Evolutionary conservation across 2,888 invertebrate species (phyloP), one percentile per base, ranked within the genome.

Genomic region (Cheilosia grossa): DNA sequence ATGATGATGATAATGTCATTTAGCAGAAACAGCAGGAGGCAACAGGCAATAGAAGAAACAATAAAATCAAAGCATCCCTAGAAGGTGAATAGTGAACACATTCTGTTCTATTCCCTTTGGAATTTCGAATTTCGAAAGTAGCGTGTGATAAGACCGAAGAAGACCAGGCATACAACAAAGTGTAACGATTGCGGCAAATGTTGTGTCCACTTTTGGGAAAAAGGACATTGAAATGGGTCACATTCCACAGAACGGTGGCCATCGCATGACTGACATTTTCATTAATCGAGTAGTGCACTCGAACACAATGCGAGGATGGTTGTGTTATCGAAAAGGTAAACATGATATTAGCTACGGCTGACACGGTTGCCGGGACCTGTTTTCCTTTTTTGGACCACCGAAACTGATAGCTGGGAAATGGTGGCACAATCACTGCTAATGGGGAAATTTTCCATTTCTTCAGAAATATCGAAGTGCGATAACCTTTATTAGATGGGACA

Each of bases 181-280:
- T 80, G 80, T 70, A 58, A 9, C 59, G 53, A 74, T 69, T 74
- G 74, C 58, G 49, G 37, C 69, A 58, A 70, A 74, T 67, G 79
- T 73, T 78, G 42, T 56, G 49, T 63, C 33, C 67, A 17, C 40
- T 40, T 58, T 51, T 19, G 44, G 33, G 24, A 42, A 77, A 64
- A 64, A 44, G 47, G 64, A 74, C 69, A 66, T 70, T 47, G 40
- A 70, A 70, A 80, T 80, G 64, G 78, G 80, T 66, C 83, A 83
- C 83, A 80, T 83, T 80, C 83, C 80, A 74, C 47, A 70, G 80
- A 80, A 72, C 70, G 64, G 73, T 83, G 83, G 69, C 70, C 70
- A 70, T 70, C 42, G 13, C 24, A 58, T 66, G 83, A 66, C 15
- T 70, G 80, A 70, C 80, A 49, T 80, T 83, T 75, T 83, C 79